Evolutionary conservation across 2,113 vertebrate genomes (phyloP), one percentile per base, ranked within the genome.

Genomic region (Corythornis madagascariensis): DNA sequence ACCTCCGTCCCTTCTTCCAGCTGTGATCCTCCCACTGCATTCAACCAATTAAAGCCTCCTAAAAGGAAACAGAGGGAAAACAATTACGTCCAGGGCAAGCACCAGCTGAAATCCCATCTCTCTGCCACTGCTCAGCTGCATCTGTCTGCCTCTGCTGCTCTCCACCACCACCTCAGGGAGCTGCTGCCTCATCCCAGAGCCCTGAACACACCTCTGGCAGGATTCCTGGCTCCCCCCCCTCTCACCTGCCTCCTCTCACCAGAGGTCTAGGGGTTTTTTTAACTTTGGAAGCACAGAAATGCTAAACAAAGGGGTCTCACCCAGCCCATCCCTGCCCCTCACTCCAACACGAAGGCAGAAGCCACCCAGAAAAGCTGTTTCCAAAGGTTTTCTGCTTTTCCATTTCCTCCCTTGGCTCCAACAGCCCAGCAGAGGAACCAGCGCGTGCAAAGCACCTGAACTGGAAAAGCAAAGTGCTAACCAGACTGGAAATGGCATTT

Each of bases 11-110:
- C 93, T 83, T 93, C 90, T 89, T 94, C 95, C 94, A 78, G 90
- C 90, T 88, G 96, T 95, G 95, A 95, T 95, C 95, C 94, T 96
- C 95, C 95, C 95, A 95, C 91, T 95, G 93, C 95, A 91, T 92
- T 96, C 95, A 96, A 96, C 93, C 94, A 95, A 92, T 94, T 95
- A 95, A 95, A 96, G 95, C 95, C 94, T 96, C 94, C 95, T 96
- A 93, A 95, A 96, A 96, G 85, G 92, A 96, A 95, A 96, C 91
- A 96, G 92, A 96, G 87, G 94, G 92, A 95, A 95, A 95, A 86
- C n/a, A 75, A 89, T 96, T 96, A 96, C 4, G 33, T 50, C 89
- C 88, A 57, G 89, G 91, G 70, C 87, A 55, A 57, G 33, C 14
- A 53, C 1, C 25, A 93, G 83, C 91, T 59, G 20, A 86, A 92